Base-by-base conservation (phyloP, 1,140 invertebrate species). In the Brachionus koreanus region DNA sequence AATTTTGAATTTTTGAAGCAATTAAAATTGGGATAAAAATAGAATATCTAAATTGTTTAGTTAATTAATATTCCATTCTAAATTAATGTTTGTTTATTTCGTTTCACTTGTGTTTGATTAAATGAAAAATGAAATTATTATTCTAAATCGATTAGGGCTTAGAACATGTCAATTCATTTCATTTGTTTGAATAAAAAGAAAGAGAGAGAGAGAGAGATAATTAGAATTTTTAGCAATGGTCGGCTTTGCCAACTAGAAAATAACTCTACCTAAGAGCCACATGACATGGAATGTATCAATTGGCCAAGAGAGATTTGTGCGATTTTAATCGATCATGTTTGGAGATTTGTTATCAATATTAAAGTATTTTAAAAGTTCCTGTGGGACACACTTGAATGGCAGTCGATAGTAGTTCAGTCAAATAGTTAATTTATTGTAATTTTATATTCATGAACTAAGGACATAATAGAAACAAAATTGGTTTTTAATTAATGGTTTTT, bases 401-500 rank as follows among this genome's bases (percentile, higher is more conserved):
- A 25, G 49, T 57, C 16, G 49, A 57, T 57, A 57, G 29, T 29
- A 29, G 19, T 57, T 57, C 49, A 57, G 49, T 57, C 49, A 57
- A 57, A 57, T 57, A 9, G 49, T 57, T 57, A 65, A 65, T 65
- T 65, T 65, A 12, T n/a, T n/a, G 63, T 65, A 65, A 65, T 65
- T 65, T 65, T 65, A 65, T 37, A 33, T 65, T 65, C 63, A 65
- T 5, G 7, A 65, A 65, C 25, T 65, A 65, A 65, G n/a, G 63
- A 65, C 63, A 65, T 4, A 65, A 65, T 37, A 65, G 33, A 65
- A 37, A 6, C 35, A 5, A 69, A 69, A 69, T 69, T 69, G 37
- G 29, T 69, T 69, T 69, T 69, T 69, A 69, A 69, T 69, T 69
- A 69, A 39, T 69, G 37, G 65, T 39, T 69, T 37, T 39, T 12